Conservation (phyloP, 2,113 vertebrate species). For the Ornithorhynchus anatinus region DNA sequence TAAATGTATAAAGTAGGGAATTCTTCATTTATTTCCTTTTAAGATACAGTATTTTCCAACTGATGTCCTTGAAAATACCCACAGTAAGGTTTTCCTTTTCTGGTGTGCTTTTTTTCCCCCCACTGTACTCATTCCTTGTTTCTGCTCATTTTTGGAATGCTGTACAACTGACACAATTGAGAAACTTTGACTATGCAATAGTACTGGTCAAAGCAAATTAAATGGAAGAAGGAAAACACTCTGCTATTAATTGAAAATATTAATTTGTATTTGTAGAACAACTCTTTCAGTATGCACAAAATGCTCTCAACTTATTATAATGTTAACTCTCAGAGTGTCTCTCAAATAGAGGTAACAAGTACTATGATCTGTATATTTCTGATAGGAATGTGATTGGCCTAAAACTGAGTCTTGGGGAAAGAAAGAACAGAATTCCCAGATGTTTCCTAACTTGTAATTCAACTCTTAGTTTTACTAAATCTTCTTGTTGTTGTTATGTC, state of each 20-base stretch:
- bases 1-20: constrained; percentile 47
- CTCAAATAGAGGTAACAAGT: too few species aligned
- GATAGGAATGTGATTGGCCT: too few species aligned
- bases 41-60: constrained; percentile 45
- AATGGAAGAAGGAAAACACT: constrained; percentile 24
- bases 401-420: too few species aligned
- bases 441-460: too few species aligned
- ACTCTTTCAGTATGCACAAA: too few species aligned
- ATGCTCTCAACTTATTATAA: too few species aligned
- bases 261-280: too few species aligned
- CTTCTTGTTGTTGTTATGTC: too few species aligned
- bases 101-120: constrained; percentile 9
- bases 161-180: neutral
- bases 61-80: constrained; percentile 49
- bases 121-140: constrained; percentile 4
- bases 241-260: constrained; percentile 47
- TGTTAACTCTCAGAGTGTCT: too few species aligned
- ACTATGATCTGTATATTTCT: too few species aligned
- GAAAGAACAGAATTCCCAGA: too few species aligned
- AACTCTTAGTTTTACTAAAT: too few species aligned
- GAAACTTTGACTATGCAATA: neutral
- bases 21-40: constrained; percentile 52
- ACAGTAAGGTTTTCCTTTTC: constrained; percentile 15
- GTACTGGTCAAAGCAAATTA: constrained; percentile 2
- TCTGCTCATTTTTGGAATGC: neutral